Percentiles rank a stretch among this genome's conserved stretches.
Evolutionary conservation across 2,113 vertebrate genomes (phyloP).

Genomic region (Nematolebias whitei): DNA sequence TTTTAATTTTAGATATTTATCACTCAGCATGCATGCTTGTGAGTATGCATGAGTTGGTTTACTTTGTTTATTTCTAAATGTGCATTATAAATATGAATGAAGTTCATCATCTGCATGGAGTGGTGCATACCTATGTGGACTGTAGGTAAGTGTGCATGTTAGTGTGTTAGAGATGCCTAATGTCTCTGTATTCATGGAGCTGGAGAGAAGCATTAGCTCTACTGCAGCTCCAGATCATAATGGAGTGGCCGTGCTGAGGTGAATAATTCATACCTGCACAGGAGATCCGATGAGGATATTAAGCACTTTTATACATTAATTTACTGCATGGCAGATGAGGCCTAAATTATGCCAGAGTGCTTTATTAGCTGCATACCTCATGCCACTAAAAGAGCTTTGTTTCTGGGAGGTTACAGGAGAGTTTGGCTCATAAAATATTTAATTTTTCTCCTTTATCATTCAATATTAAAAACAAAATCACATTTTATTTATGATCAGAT

Average conservation of each 20-base stretch:
- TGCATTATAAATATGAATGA: constrained; percentile 33
- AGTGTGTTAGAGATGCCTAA: constrained; percentile 35
- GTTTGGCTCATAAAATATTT: constrained; percentile 7
- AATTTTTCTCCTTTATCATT: constrained; percentile 22
- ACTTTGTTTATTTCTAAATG: constrained; percentile 32
- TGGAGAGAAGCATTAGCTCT: constrained; percentile 51
- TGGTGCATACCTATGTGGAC: constrained; percentile 21
- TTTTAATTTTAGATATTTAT: constrained; percentile 26
- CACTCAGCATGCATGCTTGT: constrained; percentile 11
- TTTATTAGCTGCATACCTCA: constrained; percentile 62
- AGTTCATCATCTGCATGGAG: constrained; percentile 25
- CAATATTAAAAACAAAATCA: constrained; percentile 10
- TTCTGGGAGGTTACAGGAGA: constrained; percentile 15
- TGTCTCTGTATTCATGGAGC: constrained; percentile 33
- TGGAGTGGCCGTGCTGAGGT: constrained; percentile 72
- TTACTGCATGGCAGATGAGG: constrained; percentile 62
- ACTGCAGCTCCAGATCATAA: constrained; percentile 70
- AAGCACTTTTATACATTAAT: constrained; percentile 77
- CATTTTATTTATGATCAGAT: constrained; percentile 17
- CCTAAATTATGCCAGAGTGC: constrained; percentile 54
- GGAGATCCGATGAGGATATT: constrained; percentile 69
- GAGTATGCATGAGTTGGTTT: constrained; percentile 10
- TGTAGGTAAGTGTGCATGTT: constrained; percentile 16
- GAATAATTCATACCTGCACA: constrained; percentile 77
- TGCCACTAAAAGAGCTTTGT: constrained; percentile 59